A percentile compares a stretch with the other conserved stretches of the same genome.
These are phyloP conservation scores for Sebastes cheni DNA, from an alignment of 2,797 vertebrate genomes.

Conservation along the genomic window DNA sequence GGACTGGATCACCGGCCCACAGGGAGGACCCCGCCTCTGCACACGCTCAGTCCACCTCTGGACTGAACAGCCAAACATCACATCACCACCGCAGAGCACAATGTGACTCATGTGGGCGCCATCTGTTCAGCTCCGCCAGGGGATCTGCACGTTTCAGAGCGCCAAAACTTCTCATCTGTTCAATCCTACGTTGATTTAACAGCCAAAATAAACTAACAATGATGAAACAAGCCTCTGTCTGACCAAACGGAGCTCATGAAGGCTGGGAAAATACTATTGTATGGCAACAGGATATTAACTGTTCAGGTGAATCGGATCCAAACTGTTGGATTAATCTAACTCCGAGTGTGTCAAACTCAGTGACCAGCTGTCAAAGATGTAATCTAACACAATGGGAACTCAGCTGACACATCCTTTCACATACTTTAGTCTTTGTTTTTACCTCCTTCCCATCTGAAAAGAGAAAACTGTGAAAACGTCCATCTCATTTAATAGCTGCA, in stretches of 20 bases:
- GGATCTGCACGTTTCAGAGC: not conserved
- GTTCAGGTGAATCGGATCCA: not conserved
- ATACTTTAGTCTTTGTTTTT: not conserved
- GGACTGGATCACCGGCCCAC: not conserved
- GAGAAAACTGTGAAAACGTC: not conserved
- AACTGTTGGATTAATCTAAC: not conserved
- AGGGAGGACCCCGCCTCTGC: not conserved
- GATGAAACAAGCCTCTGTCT: not conserved
- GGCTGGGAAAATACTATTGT: not conserved
- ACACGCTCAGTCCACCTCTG: not conserved
- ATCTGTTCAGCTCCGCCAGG: not conserved
- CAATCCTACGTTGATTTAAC: not conserved
- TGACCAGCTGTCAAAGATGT: not conserved
- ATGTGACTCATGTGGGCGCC: not conserved
- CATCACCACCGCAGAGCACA: slow-evolving; percentile 1
- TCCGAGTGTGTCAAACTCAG: not conserved
- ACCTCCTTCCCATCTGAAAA: not conserved
- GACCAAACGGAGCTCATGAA: not conserved
- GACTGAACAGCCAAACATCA: not conserved
- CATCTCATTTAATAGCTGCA: slow-evolving; percentile 12
- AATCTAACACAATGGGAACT: not conserved
- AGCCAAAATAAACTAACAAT: not conserved
- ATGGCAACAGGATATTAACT: not conserved
- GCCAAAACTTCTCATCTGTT: not conserved
- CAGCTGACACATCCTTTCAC: slow-evolving; percentile 18